phyloP scores from a whole-genome alignment of 1,140 invertebrate genomes.

The Leucophenga varia region DNA sequence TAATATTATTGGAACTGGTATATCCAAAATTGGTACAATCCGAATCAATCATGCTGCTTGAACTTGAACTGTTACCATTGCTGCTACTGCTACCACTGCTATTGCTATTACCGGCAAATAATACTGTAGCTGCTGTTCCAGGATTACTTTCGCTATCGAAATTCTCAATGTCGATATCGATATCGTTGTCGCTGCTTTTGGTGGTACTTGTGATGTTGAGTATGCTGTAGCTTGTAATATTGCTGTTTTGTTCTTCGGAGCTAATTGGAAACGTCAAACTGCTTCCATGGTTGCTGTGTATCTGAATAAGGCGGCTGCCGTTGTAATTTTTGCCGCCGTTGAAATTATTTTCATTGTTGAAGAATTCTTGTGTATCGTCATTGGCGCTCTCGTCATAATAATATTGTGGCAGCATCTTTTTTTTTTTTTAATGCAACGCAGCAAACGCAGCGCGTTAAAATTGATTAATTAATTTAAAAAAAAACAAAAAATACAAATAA shows the following conservation, averaged over 20 bases:
- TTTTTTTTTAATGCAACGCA: not conserved
- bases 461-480: not conserved
- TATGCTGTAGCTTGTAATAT: constrained; percentile 15
- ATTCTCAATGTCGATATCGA: constrained; percentile 11
- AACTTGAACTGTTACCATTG: constrained; percentile 11
- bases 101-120: constrained; percentile 15
- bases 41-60: constrained; percentile 16
- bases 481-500: not conserved
- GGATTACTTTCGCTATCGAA: too few species aligned
- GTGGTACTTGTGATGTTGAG: constrained; percentile 21
- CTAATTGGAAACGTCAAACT: too few species aligned
- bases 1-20: too few species aligned
- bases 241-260: constrained; percentile 14
- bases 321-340: too few species aligned
- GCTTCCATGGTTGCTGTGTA: too few species aligned
- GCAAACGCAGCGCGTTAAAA: not conserved
- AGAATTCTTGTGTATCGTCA: too few species aligned
- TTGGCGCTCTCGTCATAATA: too few species aligned
- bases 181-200: too few species aligned
- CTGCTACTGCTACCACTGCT: constrained; percentile 19
- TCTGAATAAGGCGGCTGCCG: too few species aligned
- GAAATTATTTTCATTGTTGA: too few species aligned
- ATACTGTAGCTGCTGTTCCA: too few species aligned
- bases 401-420: too few species aligned
- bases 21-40: constrained; percentile 18